These are phyloP conservation scores for Eubasilissa splendida DNA, from an alignment of 2,888 invertebrate genomes.

Conservation along the genomic window DNA sequence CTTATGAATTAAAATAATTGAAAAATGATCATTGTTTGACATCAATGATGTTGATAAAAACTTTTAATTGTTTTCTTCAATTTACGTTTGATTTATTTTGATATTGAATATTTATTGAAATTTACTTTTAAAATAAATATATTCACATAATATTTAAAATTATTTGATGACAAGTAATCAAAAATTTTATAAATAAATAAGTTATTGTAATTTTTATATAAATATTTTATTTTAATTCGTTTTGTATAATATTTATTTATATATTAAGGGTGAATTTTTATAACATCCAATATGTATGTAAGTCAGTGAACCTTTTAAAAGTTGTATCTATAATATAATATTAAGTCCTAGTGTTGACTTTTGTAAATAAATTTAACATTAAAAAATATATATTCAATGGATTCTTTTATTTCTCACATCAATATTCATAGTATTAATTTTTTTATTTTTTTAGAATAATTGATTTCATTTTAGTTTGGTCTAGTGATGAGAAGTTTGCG, in stretches of 20 bases:
- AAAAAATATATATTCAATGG: constrained; percentile 51
- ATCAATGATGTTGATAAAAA: too few species aligned
- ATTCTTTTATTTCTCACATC: background rate
- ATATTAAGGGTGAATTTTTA: background rate
- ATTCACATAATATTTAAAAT: background rate
- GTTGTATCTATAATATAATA: constrained; percentile 45
- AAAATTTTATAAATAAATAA: too few species aligned
- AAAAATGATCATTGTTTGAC: too few species aligned
- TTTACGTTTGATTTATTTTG: background rate
- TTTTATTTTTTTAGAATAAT: too few species aligned
- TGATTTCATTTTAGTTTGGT: too few species aligned
- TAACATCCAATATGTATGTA: background rate
- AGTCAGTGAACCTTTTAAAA: background rate
- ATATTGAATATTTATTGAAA: background rate
- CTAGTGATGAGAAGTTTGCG: too few species aligned
- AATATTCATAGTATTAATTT: background rate
- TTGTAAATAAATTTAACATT: constrained; percentile 59
- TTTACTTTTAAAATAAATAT: background rate
- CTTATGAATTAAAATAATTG: too few species aligned
- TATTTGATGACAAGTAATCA: background rate
- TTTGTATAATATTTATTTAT: background rate
- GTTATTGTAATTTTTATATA: too few species aligned
- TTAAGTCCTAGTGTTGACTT: constrained; percentile 55
- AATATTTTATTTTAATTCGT: background rate
- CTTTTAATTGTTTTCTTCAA: too few species aligned